A percentile compares a stretch with the other conserved stretches of the same genome.
Evolutionary conservation across 2,888 invertebrate species (phyloP).

Genomic region (Chymomyza procnemis): DNA sequence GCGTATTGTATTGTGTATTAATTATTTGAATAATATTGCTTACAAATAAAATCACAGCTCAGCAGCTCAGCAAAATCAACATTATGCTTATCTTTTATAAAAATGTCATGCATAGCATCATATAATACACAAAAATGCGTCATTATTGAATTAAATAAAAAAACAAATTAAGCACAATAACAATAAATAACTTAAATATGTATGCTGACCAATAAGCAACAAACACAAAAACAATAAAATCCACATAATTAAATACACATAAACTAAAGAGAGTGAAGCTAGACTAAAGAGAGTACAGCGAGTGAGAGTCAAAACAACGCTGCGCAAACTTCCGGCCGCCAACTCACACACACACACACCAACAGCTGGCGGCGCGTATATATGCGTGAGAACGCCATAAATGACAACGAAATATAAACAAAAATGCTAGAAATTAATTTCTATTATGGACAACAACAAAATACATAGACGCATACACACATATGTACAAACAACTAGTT

Average conservation of each 20-base stretch:
- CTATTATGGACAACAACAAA: not conserved
- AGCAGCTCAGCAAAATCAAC: conserved; percentile 24
- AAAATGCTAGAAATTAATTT: conserved; percentile 41
- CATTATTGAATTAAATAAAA: not conserved
- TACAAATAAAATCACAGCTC: conserved; percentile 37
- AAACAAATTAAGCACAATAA: not conserved
- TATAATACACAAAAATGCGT: not conserved
- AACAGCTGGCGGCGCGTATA: not conserved
- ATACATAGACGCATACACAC: no score
- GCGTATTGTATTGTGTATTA: not conserved
- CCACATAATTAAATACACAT: not conserved
- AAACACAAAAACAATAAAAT: conserved; percentile 16
- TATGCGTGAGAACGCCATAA: not conserved
- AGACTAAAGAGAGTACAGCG: conserved; percentile 6
- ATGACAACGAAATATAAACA: conserved; percentile 58
- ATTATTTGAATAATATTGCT: not conserved
- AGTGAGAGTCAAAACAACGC: conserved; percentile 38
- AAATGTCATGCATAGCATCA: not conserved
- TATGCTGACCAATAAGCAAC: not conserved
- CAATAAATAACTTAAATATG: not conserved
- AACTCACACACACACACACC: conserved; percentile 28
- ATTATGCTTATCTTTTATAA: not conserved
- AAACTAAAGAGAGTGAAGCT: not conserved
- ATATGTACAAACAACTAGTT: no score
- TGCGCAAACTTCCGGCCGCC: conserved; percentile 62